Base-by-base conservation (phyloP, 1,140 invertebrate species). In the Neoseiulus cucumeris region DNA sequence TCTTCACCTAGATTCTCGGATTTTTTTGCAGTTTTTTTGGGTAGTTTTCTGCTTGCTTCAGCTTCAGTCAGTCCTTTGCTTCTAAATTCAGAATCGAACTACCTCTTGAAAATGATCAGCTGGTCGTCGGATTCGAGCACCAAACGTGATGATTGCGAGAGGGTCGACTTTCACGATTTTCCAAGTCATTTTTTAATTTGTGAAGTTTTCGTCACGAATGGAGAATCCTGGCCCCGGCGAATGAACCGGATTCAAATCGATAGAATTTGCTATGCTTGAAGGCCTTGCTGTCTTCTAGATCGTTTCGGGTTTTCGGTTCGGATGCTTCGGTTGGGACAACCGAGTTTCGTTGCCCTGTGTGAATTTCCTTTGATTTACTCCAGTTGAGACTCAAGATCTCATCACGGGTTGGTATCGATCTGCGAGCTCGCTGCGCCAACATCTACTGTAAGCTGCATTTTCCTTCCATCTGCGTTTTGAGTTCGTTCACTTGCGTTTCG, bases 391-490 rank as follows among this genome's bases (percentile, higher is more conserved):
- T 25, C 51, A 25, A 25, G 14, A 17, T 29, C 25, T 14, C 51
- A 14, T 64, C 64, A 45, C 64, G 67, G 69, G 66, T 67, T 66
- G 65, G 69, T 59, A 68, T 68, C 68, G 64, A 64, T 45, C 55
- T 29, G 44, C 33, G 17, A 65, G 55, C 47, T 59, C 18, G 65
- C 65, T 30, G 66, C 66, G 39, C 68, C 47, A 65, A 25, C 33
- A 39, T 68, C 44, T 66, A 72, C 47, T 72, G 71, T 25, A 72
- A 67, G 42, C 67, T 64, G 65, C 69, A 92, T 80, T 88, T 90
- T 80, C 86, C 89, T 82, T 91, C 89, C 76, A 92, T 87, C 80
- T 90, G 87, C 73, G 87, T 84, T 80, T 91, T 91, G 76, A 91
- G 80, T 81, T 91, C 89, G 79, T 85, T 91, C 77, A 91, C 87